phyloP scores from a whole-genome alignment of 2,888 invertebrate genomes.

The Lamellibrachia satsuma region DNA sequence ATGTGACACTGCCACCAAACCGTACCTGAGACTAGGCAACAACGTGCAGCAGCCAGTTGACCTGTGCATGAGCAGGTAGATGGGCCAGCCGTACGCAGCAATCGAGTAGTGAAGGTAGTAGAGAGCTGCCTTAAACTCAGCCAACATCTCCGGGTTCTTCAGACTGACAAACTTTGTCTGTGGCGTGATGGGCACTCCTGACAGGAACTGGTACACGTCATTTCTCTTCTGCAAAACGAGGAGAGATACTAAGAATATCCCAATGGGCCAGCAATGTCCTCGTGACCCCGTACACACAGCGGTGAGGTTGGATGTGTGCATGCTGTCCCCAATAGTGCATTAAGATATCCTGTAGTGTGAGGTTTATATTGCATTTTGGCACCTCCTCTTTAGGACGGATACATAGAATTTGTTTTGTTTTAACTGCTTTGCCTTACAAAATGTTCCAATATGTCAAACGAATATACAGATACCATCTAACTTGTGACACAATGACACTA shows the following conservation, averaged over 20 bases:
- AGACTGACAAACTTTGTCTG: conserved; percentile 82
- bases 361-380: too few relatives aligned
- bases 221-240: conserved; percentile 74
- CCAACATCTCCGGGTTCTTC: conserved; percentile 72
- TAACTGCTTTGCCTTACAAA: too few relatives aligned
- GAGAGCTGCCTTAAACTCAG: conserved; percentile 66
- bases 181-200: conserved; percentile 84
- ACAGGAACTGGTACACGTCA: conserved; percentile 85
- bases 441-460: too few relatives aligned
- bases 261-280: background rate
- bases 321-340: too few relatives aligned
- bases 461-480: background rate
- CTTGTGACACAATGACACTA: background rate
- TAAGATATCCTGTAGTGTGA: too few relatives aligned
- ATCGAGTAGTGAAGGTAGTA: conserved; percentile 85
- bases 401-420: too few relatives aligned
- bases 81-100: conserved; percentile 88
- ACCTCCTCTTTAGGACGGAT: too few relatives aligned
- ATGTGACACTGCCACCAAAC: background rate
- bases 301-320: too few relatives aligned
- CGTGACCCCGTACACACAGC: background rate
- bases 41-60: conserved; percentile 78
- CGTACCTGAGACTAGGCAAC: conserved; percentile 75
- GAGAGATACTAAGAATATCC: background rate
- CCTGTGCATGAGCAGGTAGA: conserved; percentile 80